Conservation (phyloP, 2,888 invertebrate genomes). For the Cantharis rufa region DNA sequence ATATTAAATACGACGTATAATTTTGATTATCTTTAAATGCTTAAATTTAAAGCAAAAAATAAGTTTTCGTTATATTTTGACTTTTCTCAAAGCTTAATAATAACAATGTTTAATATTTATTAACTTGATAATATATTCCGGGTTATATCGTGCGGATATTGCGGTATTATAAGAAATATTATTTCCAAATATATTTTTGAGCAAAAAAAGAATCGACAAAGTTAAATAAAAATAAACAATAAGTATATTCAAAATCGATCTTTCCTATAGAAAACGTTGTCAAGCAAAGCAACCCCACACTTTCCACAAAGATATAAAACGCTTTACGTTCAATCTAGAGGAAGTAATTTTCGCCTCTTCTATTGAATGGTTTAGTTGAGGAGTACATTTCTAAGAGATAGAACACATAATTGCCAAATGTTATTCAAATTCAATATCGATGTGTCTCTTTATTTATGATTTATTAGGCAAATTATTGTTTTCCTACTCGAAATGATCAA, state of each 20-base stretch:
- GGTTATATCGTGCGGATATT: neutral
- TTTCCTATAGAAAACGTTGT: conserved; percentile 20
- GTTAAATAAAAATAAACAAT: conserved; percentile 10
- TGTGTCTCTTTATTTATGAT: neutral
- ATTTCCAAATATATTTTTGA: neutral
- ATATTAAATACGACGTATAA: neutral
- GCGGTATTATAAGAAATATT: neutral
- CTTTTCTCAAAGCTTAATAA: neutral
- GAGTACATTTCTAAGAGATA: conserved; percentile 24
- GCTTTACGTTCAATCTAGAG: conserved; percentile 31
- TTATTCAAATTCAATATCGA: conserved; percentile 7
- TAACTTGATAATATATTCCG: neutral
- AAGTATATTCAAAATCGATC: conserved; percentile 15
- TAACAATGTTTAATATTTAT: neutral
- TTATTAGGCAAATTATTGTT: neutral
- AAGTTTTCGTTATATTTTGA: neutral
- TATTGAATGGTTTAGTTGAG: conserved; percentile 24
- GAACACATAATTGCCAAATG: conserved; percentile 20
- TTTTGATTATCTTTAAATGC: neutral
- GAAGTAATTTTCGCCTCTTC: conserved; percentile 28
- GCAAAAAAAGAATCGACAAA: neutral
- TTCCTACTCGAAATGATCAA: neutral
- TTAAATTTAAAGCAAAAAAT: neutral
- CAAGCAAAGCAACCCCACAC: conserved; percentile 18
- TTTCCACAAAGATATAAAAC: conserved; percentile 28